Conservation (phyloP, 2,113 vertebrate species). For the Chaenocephalus aceratus region DNA sequence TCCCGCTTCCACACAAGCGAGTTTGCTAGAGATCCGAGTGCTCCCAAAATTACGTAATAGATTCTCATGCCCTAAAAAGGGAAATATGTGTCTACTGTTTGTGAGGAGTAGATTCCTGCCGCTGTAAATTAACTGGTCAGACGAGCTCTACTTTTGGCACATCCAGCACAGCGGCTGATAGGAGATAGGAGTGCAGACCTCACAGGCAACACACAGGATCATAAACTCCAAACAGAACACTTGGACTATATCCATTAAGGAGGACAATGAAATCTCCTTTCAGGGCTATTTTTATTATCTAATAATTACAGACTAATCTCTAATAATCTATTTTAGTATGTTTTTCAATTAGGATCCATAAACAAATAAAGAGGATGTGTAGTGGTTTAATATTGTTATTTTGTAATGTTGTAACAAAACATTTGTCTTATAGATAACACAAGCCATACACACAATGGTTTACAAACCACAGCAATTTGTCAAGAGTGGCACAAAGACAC, state of each 20-base stretch:
- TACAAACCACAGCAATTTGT: slow-evolving; percentile 9
- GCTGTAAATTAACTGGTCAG: slow-evolving; percentile 39
- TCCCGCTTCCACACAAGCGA: slow-evolving; percentile 55
- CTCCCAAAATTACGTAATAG: slow-evolving; percentile 83
- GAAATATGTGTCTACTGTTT: slow-evolving; percentile 72
- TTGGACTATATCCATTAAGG: background rate
- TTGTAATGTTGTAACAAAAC: background rate
- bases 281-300: background rate
- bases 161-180: background rate
- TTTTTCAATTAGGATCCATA: background rate
- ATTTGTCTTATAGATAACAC: background rate
- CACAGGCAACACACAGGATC: slow-evolving; percentile 10
- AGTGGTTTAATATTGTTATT: too few relatives aligned
- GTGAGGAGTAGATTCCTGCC: slow-evolving; percentile 56
- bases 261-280: background rate
- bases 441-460: slow-evolving; percentile 7
- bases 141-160: slow-evolving; percentile 27
- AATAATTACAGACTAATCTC: background rate
- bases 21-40: slow-evolving; percentile 74
- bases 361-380: background rate
- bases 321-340: background rate
- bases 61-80: slow-evolving; percentile 87
- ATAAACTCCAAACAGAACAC: background rate
- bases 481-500: slow-evolving; percentile 8
- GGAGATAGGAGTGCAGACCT: slow-evolving; percentile 14